These are phyloP conservation scores for Apostichopus leukothele DNA, from an alignment of 53 echinoderm and acorn worm species.

Conservation along the genomic window DNA sequence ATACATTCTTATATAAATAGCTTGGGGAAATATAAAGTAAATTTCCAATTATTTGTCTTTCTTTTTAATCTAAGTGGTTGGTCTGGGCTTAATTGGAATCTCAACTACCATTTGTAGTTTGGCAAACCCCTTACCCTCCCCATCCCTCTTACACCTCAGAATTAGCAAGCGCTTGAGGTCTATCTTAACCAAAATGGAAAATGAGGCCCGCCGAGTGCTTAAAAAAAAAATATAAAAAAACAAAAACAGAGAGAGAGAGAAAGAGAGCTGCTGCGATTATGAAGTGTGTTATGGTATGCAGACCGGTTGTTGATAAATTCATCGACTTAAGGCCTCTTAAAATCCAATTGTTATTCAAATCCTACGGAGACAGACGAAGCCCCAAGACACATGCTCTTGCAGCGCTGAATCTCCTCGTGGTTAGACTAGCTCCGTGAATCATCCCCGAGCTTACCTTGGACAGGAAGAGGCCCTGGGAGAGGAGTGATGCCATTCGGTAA, in stretches of 20 bases:
- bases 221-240: no score
- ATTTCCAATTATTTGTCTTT: background rate
- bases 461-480: slow-evolving; percentile 9
- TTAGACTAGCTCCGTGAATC: slow-evolving; percentile 13
- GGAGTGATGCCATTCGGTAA: no score
- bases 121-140: background rate
- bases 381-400: slow-evolving; percentile 7
- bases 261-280: background rate
- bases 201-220: background rate
- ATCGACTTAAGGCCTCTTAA: slow-evolving; percentile 27
- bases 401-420: background rate
- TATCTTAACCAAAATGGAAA: slow-evolving; percentile 24
- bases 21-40: background rate
- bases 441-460: background rate
- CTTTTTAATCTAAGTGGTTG: slow-evolving; percentile 3
- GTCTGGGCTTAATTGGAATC: background rate
- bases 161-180: slow-evolving; percentile 7
- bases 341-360: slow-evolving; percentile 45
- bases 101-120: background rate
- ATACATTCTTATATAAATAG: background rate
- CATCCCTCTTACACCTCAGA: background rate
- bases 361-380: slow-evolving; percentile 16
- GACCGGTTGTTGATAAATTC: background rate
- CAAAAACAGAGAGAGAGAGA: no score
- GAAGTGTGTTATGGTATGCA: background rate